Conservation (phyloP, 2,113 vertebrate genomes). For the Sorex araneus region DNA sequence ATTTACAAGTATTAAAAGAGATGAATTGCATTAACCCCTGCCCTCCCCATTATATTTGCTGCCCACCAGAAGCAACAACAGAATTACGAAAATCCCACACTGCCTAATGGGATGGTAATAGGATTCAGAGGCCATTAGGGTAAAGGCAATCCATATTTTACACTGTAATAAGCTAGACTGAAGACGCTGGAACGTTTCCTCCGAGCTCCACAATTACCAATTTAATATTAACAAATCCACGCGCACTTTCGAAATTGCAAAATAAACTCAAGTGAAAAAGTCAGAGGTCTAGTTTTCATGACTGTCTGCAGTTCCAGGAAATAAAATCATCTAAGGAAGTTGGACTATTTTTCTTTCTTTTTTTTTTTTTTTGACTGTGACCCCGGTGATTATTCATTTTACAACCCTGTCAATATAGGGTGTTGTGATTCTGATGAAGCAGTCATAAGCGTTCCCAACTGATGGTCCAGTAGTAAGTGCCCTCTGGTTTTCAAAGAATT, state of each 20-base stretch:
- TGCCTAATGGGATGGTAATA: constrained; percentile 96
- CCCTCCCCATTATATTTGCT: constrained; percentile 91
- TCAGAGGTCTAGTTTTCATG: constrained; percentile 77
- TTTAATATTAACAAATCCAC: constrained; percentile 90
- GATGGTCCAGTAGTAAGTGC: constrained; percentile 37
- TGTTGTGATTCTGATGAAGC: constrained; percentile 64
- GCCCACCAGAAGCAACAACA: constrained; percentile 95
- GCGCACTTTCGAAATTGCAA: constrained; percentile 84
- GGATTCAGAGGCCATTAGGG: constrained; percentile 94
- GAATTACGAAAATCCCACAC: constrained; percentile 93
- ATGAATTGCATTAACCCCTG: constrained; percentile 91
- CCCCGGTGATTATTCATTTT: constrained; percentile 83
- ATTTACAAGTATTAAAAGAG: constrained; percentile 89
- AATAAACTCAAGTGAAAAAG: constrained; percentile 79
- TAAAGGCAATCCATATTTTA: constrained; percentile 95
- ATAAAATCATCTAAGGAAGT: constrained; percentile 80
- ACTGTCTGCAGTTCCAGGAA: constrained; percentile 57
- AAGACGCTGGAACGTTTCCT: constrained; percentile 87
- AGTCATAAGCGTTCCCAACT: constrained; percentile 54
- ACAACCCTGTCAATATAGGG: constrained; percentile 70
- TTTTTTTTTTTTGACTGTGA: constrained; percentile 75
- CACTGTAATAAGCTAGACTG: constrained; percentile 91
- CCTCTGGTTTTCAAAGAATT: constrained; percentile 20
- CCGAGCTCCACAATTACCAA: constrained; percentile 90
- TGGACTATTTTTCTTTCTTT: constrained; percentile 77